phyloP scores from a whole-genome alignment of 2,797 vertebrate species.

The Acanthopagrus latus region DNA sequence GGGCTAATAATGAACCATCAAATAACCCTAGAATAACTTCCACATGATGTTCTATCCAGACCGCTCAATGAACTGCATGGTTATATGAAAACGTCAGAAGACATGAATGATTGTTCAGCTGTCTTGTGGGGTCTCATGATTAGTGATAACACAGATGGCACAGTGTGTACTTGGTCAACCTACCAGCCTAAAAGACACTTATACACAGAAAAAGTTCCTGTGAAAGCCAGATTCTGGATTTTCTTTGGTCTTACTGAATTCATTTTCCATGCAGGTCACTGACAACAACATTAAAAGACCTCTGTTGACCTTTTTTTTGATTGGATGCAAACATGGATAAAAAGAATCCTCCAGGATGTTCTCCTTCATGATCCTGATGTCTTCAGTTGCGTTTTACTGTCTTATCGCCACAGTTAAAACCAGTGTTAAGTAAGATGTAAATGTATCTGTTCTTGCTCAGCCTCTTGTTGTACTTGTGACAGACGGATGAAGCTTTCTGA shows the following conservation, averaged over 20 bases:
- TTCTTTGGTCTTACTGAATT: background rate
- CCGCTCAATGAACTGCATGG: background rate
- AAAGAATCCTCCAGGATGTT: background rate
- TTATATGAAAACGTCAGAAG: background rate
- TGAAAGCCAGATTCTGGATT: background rate
- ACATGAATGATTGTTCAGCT: background rate
- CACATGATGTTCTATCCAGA: too few relatives aligned
- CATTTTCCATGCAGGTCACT: background rate
- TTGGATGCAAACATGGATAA: background rate
- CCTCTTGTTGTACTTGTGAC: background rate
- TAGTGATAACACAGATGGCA: background rate
- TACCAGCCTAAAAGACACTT: background rate
- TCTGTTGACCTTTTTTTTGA: background rate
- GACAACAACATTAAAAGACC: background rate
- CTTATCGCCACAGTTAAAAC: too few relatives aligned
- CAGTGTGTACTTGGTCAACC: background rate
- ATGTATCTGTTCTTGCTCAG: background rate
- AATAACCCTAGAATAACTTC: too few relatives aligned
- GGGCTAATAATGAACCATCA: background rate
- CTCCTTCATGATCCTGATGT: background rate
- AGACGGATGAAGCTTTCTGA: background rate
- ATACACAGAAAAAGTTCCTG: background rate
- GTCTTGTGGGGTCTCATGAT: background rate
- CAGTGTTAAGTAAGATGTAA: background rate
- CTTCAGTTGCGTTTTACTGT: background rate